Percentiles rank a stretch among this genome's conserved stretches.
These are phyloP conservation scores for Agapetus fuscipes DNA, from an alignment of 2,888 invertebrate genomes.

Conservation along the genomic window DNA sequence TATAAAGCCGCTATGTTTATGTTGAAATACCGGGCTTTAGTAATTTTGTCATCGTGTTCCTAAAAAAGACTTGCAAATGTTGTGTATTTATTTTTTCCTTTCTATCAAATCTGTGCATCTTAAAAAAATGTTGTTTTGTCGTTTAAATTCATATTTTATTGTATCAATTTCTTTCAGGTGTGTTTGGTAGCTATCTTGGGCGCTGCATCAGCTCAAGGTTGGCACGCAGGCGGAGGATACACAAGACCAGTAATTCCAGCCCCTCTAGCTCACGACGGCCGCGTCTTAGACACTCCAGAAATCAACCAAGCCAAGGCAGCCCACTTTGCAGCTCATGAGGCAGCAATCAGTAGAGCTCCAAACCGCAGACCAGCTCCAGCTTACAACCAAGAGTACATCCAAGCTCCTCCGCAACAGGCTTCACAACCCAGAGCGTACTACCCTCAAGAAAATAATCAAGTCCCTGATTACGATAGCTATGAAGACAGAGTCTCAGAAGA, in stretches of 20 bases:
- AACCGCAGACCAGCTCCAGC: conserved; percentile 19
- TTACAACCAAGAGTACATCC: conserved; percentile 11
- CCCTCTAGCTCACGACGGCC: conserved; percentile 17
- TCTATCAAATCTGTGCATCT: too few species aligned
- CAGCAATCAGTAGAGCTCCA: conserved; percentile 26
- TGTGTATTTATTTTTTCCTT: too few species aligned
- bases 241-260: conserved; percentile 14
- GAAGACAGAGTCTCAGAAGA: conserved; percentile 9
- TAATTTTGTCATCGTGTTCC: too few species aligned
- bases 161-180: too few species aligned
- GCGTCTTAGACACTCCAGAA: conserved; percentile 27
- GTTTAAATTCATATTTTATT: too few species aligned
- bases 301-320: conserved; percentile 28
- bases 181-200: conserved; percentile 14
- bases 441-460: conserved; percentile 4
- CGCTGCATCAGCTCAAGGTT: conserved; percentile 15
- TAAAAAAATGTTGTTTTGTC: too few species aligned
- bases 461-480: conserved; percentile 16
- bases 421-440: background rate
- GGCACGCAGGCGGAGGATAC: conserved; percentile 8
- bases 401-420: conserved; percentile 1
- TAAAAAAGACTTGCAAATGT: too few species aligned
- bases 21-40: too few species aligned
- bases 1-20: too few species aligned
- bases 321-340: conserved; percentile 32